Evolutionary conservation across 2,113 vertebrate species (phyloP).

Genomic region (Pelobates fuscus): DNA sequence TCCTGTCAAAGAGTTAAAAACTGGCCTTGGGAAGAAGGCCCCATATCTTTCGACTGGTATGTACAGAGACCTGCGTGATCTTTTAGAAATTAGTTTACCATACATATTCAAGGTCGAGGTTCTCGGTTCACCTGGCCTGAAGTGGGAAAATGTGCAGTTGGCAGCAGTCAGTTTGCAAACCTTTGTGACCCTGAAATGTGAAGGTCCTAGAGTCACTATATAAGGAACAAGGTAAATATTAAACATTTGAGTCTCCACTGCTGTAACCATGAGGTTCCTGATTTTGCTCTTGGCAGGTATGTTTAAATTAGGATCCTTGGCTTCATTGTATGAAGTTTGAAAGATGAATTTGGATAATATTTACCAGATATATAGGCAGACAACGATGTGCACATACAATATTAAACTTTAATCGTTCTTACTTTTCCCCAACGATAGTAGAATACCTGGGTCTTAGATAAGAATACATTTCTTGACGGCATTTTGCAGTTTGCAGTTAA

Average conservation of each 20-base stretch:
- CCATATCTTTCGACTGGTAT: background rate
- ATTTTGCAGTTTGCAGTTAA: too few species aligned
- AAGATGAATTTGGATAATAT: too few species aligned
- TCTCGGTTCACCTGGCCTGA: background rate
- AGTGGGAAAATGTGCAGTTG: constrained; percentile 39
- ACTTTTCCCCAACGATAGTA: too few species aligned
- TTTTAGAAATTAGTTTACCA: background rate
- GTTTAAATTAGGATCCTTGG: background rate
- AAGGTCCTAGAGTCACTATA: constrained; percentile 31
- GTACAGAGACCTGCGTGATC: background rate
- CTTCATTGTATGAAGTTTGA: too few species aligned
- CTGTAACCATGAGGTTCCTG: constrained; percentile 61
- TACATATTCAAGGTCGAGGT: constrained; percentile 17
- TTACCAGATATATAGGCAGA: too few species aligned
- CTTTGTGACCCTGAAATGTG: constrained; percentile 41
- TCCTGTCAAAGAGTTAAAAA: background rate
- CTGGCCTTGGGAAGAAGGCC: background rate
- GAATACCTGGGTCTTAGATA: too few species aligned
- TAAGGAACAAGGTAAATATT: constrained; percentile 44
- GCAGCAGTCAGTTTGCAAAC: background rate
- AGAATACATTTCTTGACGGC: too few species aligned
- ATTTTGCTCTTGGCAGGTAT: constrained; percentile 65
- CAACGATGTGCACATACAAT: too few species aligned
- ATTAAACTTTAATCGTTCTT: too few species aligned
- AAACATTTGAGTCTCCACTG: constrained; percentile 34